Percentiles rank a stretch among this genome's conserved stretches.
These are phyloP conservation scores for Drosophila testacea DNA, from an alignment of 2,888 invertebrate species.

Conservation along the genomic window DNA sequence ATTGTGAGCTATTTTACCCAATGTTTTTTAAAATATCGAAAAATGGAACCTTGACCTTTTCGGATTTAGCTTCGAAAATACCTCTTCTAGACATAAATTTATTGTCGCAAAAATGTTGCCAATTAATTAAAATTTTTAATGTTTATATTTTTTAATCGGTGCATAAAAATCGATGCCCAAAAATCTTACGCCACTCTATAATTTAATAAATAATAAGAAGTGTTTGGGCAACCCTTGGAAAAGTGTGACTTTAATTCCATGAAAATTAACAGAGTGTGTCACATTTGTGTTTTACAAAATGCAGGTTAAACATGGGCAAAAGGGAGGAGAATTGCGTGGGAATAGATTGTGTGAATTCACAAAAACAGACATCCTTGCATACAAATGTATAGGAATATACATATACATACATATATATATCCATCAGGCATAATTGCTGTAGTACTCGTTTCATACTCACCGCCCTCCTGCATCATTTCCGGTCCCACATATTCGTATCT, in stretches of 20 bases:
- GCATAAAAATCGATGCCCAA: too few species aligned
- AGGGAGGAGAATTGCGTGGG: neutral
- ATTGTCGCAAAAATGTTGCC: too few species aligned
- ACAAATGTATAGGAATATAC: neutral
- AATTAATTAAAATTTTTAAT: too few species aligned
- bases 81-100: too few species aligned
- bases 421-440: slow-evolving; percentile 61
- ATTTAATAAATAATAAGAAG: neutral
- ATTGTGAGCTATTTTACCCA: too few species aligned
- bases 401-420: slow-evolving; percentile 29
- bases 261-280: slow-evolving; percentile 73
- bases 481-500: slow-evolving; percentile 31
- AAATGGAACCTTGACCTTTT: too few species aligned
- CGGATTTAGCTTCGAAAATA: too few species aligned
- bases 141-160: too few species aligned
- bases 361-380: neutral
- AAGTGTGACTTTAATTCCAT: slow-evolving; percentile 61
- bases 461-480: slow-evolving; percentile 27
- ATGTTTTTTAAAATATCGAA: too few species aligned
- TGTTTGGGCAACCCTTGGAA: slow-evolving; percentile 16
- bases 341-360: slow-evolving; percentile 21
- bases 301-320: slow-evolving; percentile 49
- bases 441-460: slow-evolving; percentile 20
- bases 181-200: too few species aligned
- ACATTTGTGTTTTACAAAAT: slow-evolving; percentile 58